Conservation (phyloP, 2,797 vertebrate genomes). For the Eulemur albifrons region DNA sequence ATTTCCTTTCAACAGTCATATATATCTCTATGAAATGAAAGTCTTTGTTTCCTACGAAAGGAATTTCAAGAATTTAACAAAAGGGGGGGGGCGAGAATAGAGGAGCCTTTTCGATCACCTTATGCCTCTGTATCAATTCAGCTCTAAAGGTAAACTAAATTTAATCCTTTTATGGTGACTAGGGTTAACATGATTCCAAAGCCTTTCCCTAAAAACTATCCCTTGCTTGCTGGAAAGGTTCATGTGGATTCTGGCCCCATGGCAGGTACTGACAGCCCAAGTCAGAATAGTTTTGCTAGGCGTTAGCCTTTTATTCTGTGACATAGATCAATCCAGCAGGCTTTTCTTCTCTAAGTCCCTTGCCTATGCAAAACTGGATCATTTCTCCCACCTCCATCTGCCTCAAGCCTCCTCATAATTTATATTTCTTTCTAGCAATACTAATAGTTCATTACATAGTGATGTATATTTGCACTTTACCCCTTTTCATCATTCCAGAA, state of each 20-base stretch:
- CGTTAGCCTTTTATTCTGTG: neutral
- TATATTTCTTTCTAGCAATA: slow-evolving; percentile 25
- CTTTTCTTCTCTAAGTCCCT: neutral
- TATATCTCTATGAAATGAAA: neutral
- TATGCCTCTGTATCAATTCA: neutral
- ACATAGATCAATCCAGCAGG: neutral
- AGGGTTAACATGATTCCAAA: neutral
- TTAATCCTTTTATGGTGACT: neutral
- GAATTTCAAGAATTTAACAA: slow-evolving; percentile 20
- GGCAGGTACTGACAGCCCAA: neutral
- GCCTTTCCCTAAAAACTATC: neutral
- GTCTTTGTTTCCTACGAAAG: slow-evolving; percentile 39
- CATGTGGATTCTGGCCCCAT: neutral
- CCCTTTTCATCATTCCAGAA: neutral
- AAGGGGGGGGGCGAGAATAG: neutral
- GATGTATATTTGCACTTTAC: neutral
- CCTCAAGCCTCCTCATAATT: neutral
- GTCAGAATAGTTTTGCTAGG: neutral
- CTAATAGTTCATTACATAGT: neutral
- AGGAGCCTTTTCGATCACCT: neutral
- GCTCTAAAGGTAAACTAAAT: neutral
- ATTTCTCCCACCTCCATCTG: neutral
- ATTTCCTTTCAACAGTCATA: neutral
- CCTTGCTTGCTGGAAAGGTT: neutral
- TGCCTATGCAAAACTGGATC: neutral